Evolutionary conservation across 2,888 invertebrate genomes (phyloP), one percentile per base, ranked within the genome.

Genomic region (Trilocha varians): DNA sequence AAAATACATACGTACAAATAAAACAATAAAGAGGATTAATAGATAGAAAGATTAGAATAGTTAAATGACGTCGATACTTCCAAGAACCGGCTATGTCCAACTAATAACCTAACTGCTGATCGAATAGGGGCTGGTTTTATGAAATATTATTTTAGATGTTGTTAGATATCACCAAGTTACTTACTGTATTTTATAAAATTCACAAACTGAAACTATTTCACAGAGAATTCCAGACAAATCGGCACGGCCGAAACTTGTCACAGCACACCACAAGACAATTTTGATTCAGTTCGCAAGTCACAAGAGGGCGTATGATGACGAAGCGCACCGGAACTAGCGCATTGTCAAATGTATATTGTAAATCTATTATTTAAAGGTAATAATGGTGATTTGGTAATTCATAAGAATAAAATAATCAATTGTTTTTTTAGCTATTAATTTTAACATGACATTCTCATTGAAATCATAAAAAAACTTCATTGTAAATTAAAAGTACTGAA

Each of bases 251-350:
- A 62, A 58, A 68, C 64, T 65, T 68, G 59, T 62, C 58, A 60
- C 65, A 74, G 70, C 67, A 64, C 72, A 79, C 74, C 76, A 78
- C 78, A 80, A 78, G 79, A 78, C 77, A 76, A 73, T 65, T 75
- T 63, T 59, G 50, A 47, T 57, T 68, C 62, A 43, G 45, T 42
- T 49, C 58, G 53, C 50, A 47, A 43, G 49, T 48, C 71, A 59
- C 54, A 47, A 76, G 84, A 69, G 75, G 75, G 78, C 77, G 75
- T 52, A 50, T 47, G 84, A 69, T 74, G 75, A 78, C 77, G 75
- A 52, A 50, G 46, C 3, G 47, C 40, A 56, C 65, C 76, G 82
- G 82, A 82, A 70, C 59, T 56, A 45, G 46, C 52, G 50, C 49
- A 76, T 78, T 78, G 69, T 73, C 75, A 25, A 25, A 25, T 25